Percentiles rank a stretch among this genome's conserved stretches.
These are phyloP conservation scores for Solenodon paradoxus DNA, from an alignment of 2,113 vertebrate species.

Conservation along the genomic window DNA sequence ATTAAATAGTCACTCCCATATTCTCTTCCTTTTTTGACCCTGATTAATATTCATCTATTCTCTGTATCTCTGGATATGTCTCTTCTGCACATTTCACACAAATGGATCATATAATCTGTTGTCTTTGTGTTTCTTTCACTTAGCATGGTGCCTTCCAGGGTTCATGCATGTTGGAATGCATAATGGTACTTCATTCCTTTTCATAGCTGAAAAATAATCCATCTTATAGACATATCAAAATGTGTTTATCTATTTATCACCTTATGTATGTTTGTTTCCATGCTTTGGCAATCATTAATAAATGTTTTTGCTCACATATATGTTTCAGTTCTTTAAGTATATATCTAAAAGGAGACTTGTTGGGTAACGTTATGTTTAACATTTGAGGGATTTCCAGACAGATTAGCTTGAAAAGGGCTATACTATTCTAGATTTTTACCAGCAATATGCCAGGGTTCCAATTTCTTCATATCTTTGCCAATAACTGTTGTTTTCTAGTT, in stretches of 20 bases:
- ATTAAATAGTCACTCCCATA: neutral
- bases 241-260: neutral
- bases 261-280: neutral
- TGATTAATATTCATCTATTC: neutral
- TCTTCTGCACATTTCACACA: neutral
- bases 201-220: neutral
- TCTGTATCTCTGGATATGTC: neutral
- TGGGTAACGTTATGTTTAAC: neutral
- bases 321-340: neutral
- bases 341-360: neutral
- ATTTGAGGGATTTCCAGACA: neutral
- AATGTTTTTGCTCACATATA: neutral
- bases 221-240: neutral
- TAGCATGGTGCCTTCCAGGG: neutral
- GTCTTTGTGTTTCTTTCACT: neutral
- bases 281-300: neutral
- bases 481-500: neutral
- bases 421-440: neutral
- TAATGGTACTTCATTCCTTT: neutral
- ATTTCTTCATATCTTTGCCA: neutral
- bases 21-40: neutral
- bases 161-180: too few species aligned
- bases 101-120: neutral
- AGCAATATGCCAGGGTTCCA: neutral
- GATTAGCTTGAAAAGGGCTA: neutral